phyloP scores from a whole-genome alignment of 2,797 vertebrate species.

The Anguilla anguilla region DNA sequence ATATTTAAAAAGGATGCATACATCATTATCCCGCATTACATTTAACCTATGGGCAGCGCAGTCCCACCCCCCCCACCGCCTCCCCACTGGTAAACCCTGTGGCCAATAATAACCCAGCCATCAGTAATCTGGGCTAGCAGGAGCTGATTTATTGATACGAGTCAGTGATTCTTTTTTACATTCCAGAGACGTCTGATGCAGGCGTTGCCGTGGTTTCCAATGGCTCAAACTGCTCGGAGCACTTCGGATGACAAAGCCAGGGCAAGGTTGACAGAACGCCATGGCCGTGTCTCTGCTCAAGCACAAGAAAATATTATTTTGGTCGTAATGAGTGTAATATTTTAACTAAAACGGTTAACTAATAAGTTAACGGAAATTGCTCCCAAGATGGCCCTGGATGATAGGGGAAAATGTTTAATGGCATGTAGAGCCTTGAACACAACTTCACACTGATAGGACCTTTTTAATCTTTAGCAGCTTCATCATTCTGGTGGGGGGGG shows the following conservation, averaged over 20 bases:
- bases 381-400: background rate
- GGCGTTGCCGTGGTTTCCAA: background rate
- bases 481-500: background rate
- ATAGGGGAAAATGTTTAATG: background rate
- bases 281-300: background rate
- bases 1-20: conserved; percentile 35
- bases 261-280: background rate
- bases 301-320: background rate
- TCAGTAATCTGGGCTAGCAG: background rate
- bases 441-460: background rate
- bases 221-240: background rate
- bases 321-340: background rate
- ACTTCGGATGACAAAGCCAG: background rate
- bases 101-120: background rate
- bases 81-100: background rate
- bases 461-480: background rate
- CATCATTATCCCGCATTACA: conserved; percentile 33
- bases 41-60: conserved; percentile 12
- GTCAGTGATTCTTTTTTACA: conserved; percentile 10
- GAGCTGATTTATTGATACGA: conserved; percentile 18
- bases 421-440: background rate
- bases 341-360: background rate
- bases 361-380: background rate
- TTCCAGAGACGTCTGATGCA: background rate
- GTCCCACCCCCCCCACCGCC: too few species aligned